Evolutionary conservation across 2,797 vertebrate species (phyloP).

Genomic region (Mormyrus proboscirostris): DNA sequence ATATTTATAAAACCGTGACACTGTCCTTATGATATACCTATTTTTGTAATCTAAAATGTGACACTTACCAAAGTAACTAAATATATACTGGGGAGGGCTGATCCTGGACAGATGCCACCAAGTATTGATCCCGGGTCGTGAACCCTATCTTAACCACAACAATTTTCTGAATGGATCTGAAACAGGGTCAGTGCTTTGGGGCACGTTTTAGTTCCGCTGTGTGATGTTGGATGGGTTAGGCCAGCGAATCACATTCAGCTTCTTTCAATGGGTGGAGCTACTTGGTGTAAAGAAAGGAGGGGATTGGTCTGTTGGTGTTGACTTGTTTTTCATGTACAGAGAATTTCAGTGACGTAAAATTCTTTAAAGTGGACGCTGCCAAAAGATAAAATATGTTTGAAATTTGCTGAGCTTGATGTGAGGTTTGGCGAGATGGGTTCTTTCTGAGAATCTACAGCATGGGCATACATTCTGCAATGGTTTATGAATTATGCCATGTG

Average conservation of each 20-base stretch:
- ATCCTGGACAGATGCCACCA: background rate
- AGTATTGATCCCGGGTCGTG: constrained; percentile 3
- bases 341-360: background rate
- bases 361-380: background rate
- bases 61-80: constrained; percentile 7
- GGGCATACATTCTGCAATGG: background rate
- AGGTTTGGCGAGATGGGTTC: background rate
- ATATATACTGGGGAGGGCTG: background rate
- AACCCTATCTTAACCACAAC: background rate
- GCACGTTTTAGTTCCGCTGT: background rate
- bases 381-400: background rate
- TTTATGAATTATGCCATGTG: background rate
- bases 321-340: background rate
- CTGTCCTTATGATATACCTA: background rate
- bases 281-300: background rate
- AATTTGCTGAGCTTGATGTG: background rate
- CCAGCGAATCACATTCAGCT: background rate
- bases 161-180: background rate
- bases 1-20: background rate
- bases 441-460: constrained; percentile 2
- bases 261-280: background rate
- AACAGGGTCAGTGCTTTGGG: constrained; percentile 5
- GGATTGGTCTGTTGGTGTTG: background rate
- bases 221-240: background rate
- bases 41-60: background rate